phyloP scores from a whole-genome alignment of 2,888 invertebrate genomes.

The Notodonta ziczac region DNA sequence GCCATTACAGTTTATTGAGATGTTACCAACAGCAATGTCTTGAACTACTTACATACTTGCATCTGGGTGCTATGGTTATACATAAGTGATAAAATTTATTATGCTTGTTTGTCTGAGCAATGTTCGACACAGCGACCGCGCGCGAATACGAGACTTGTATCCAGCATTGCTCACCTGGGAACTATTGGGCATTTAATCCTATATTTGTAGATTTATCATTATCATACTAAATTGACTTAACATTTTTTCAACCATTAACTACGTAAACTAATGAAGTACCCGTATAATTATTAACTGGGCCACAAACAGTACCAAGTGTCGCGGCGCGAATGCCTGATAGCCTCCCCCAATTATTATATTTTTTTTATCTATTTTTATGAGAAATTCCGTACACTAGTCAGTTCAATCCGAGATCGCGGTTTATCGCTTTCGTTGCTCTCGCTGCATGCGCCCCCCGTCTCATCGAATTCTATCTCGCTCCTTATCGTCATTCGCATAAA shows the following conservation, averaged over 20 bases:
- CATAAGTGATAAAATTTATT: slow-evolving; percentile 79
- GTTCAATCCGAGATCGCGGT: slow-evolving; percentile 75
- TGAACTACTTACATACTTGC: slow-evolving; percentile 83
- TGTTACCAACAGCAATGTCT: slow-evolving; percentile 62
- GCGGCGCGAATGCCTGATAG: slow-evolving; percentile 85
- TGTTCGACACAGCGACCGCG: slow-evolving; percentile 58
- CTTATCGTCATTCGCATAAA: slow-evolving; percentile 12
- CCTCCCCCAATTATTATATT: slow-evolving; percentile 61
- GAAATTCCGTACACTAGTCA: slow-evolving; percentile 71
- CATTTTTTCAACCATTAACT: slow-evolving; percentile 83
- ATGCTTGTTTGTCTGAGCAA: slow-evolving; percentile 79
- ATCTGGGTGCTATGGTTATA: slow-evolving; percentile 84
- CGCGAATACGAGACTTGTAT: slow-evolving; percentile 41
- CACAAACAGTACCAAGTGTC: slow-evolving; percentile 67
- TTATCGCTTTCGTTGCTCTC: slow-evolving; percentile 71
- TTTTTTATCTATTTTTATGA: slow-evolving; percentile 66
- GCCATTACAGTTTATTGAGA: slow-evolving; percentile 64
- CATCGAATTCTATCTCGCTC: slow-evolving; percentile 31
- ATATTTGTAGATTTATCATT: slow-evolving; percentile 82
- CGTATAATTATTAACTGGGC: slow-evolving; percentile 80
- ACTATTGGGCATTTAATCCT: slow-evolving; percentile 86
- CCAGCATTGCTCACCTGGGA: slow-evolving; percentile 77
- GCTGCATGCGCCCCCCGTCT: slow-evolving; percentile 70
- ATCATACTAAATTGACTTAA: slow-evolving; percentile 84
- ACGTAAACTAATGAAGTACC: slow-evolving; percentile 81